A percentile compares a stretch with the other conserved stretches of the same genome.
Conservation (phyloP, 2,888 invertebrate species). For the Anodontia alba region DNA sequence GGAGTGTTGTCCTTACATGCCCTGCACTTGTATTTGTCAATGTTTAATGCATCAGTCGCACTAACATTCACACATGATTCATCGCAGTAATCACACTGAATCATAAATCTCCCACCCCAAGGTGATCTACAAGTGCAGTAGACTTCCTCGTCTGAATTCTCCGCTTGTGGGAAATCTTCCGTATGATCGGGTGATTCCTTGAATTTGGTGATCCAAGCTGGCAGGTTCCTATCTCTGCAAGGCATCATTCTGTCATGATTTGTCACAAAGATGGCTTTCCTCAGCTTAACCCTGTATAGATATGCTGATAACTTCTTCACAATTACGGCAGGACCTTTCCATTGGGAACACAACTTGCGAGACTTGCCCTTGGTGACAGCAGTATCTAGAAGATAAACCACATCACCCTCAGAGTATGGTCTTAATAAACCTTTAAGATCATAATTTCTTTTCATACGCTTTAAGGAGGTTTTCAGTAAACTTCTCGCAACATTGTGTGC, state of each 20-base stretch:
- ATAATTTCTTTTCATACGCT: slow-evolving; percentile 42
- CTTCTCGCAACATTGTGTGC: background rate
- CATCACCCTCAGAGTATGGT: slow-evolving; percentile 35
- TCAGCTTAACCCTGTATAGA: slow-evolving; percentile 29
- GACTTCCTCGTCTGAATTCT: background rate
- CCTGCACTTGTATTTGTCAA: slow-evolving; percentile 30
- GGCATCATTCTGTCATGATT: slow-evolving; percentile 51
- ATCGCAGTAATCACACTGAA: slow-evolving; percentile 43
- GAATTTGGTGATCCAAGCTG: slow-evolving; percentile 24
- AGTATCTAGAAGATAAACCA: slow-evolving; percentile 46
- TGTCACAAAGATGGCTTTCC: slow-evolving; percentile 23
- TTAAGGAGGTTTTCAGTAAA: slow-evolving; percentile 7
- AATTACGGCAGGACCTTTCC: slow-evolving; percentile 53
- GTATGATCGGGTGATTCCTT: background rate
- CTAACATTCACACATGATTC: slow-evolving; percentile 36
- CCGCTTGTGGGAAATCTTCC: background rate
- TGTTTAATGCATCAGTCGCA: slow-evolving; percentile 26
- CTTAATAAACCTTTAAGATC: slow-evolving; percentile 27
- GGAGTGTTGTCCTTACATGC: background rate
- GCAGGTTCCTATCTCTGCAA: slow-evolving; percentile 29
- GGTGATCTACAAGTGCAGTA: slow-evolving; percentile 28
- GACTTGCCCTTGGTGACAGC: slow-evolving; percentile 20
- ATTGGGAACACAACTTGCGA: slow-evolving; percentile 32
- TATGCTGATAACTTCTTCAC: slow-evolving; percentile 33
- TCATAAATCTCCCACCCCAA: slow-evolving; percentile 40